Evolutionary conservation across 2,888 invertebrate species (phyloP).

Genomic region (Acronicta alni): DNA sequence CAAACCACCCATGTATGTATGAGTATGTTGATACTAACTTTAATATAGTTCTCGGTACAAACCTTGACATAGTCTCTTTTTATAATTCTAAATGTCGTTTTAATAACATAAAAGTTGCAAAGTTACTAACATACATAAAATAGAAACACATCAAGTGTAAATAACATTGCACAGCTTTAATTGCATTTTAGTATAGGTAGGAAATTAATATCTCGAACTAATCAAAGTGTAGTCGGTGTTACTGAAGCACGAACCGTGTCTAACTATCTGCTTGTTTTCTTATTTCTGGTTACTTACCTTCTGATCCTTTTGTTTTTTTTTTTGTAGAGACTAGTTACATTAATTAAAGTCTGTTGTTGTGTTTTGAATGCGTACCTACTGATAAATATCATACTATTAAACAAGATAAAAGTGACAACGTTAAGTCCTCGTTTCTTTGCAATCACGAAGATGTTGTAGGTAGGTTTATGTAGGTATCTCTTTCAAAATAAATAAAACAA

Average conservation of each 20-base stretch:
- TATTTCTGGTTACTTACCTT: constrained; percentile 53
- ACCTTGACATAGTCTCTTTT: background rate
- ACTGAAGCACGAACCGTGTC: constrained; percentile 51
- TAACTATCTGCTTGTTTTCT: constrained; percentile 47
- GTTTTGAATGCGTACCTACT: constrained; percentile 9
- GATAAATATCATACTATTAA: constrained; percentile 1
- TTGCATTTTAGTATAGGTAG: constrained; percentile 73
- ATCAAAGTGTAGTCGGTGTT: constrained; percentile 77
- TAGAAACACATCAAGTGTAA: constrained; percentile 31
- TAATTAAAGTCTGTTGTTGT: constrained; percentile 14
- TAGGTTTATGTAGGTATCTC: background rate
- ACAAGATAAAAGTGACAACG: constrained; percentile 11
- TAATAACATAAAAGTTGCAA: background rate
- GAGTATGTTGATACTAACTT: background rate
- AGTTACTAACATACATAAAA: constrained; percentile 9
- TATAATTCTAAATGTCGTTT: background rate
- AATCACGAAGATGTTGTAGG: constrained; percentile 2
- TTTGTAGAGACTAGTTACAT: constrained; percentile 24
- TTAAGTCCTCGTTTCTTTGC: constrained; percentile 6
- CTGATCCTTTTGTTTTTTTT: constrained; percentile 33
- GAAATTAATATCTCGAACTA: constrained; percentile 80
- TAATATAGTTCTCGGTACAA: background rate
- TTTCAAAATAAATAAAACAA: constrained; percentile 19
- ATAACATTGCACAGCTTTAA: constrained; percentile 59
- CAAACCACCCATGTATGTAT: no score